Evolutionary conservation across 92 coral and sea anemone species (phyloP).

Genomic region (Palythoa heliodiscus): DNA sequence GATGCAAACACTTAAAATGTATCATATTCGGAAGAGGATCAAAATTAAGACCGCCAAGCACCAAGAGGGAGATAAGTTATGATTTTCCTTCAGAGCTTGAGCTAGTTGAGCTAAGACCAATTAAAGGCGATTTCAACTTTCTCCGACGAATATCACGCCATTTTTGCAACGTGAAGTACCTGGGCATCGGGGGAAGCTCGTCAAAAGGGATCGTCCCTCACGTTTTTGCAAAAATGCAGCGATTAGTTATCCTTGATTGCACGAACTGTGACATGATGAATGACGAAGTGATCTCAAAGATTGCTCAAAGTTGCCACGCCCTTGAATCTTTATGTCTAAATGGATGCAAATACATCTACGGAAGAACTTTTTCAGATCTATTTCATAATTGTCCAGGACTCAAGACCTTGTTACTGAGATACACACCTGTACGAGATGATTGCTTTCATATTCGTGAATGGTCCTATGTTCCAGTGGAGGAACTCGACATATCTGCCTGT

Average conservation of each 20-base stretch:
- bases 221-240: slow-evolving; percentile 91
- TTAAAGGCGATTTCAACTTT: slow-evolving; percentile 94
- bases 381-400: slow-evolving; percentile 81
- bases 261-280: slow-evolving; percentile 97
- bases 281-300: slow-evolving; percentile 91
- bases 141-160: slow-evolving; percentile 88
- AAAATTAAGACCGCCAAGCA: slow-evolving; percentile 70
- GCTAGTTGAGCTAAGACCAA: slow-evolving; percentile 89
- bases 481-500: slow-evolving; percentile 96
- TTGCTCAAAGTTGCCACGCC: slow-evolving; percentile 89
- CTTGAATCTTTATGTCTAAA: slow-evolving; percentile 93
- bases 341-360: slow-evolving; percentile 95
- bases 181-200: slow-evolving; percentile 92
- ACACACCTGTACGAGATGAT: slow-evolving; percentile 95
- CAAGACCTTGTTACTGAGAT: slow-evolving; percentile 89
- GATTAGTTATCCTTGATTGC: slow-evolving; percentile 90
- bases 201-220: slow-evolving; percentile 95
- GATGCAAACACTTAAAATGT: slow-evolving; percentile 81
- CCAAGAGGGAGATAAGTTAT: slow-evolving; percentile 65
- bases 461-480: slow-evolving; percentile 86
- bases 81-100: slow-evolving; percentile 93
- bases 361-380: slow-evolving; percentile 84
- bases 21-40: slow-evolving; percentile 95
- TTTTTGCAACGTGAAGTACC: slow-evolving; percentile 86
- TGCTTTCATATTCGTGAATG: slow-evolving; percentile 86